A percentile compares a stretch with the other conserved stretches of the same genome.
Evolutionary conservation across 2,888 invertebrate species (phyloP).

Genomic region (Drosophila cyrtoloma): DNA sequence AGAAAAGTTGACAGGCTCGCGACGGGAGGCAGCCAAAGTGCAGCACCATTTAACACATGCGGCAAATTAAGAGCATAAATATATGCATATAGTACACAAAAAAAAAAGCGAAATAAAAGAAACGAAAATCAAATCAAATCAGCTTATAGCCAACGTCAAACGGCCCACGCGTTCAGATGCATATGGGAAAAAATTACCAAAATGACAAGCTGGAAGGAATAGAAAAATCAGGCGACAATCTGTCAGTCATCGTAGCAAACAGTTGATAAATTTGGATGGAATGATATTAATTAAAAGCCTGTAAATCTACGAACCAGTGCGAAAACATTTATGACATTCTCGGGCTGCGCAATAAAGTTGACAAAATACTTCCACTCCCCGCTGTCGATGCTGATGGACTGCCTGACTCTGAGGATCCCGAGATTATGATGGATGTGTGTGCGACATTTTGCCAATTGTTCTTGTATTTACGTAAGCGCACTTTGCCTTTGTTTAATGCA

Average conservation of each 20-base stretch:
- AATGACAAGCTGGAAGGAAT: slow-evolving; percentile 34
- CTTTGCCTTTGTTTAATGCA: slow-evolving; percentile 44
- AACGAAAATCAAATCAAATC: slow-evolving; percentile 31
- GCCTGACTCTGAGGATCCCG: slow-evolving; percentile 28
- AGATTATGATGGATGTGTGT: slow-evolving; percentile 69
- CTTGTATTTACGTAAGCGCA: slow-evolving; percentile 10
- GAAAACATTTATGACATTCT: slow-evolving; percentile 48
- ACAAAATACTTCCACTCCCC: slow-evolving; percentile 26
- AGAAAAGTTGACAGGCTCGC: slow-evolving; percentile 53
- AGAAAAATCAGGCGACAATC: slow-evolving; percentile 38
- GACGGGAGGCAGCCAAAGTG: slow-evolving; percentile 59
- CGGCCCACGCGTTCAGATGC: slow-evolving; percentile 42
- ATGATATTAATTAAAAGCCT: slow-evolving; percentile 79
- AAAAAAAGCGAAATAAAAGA: slow-evolving; percentile 8
- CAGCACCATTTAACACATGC: slow-evolving; percentile 73
- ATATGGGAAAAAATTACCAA: slow-evolving; percentile 17
- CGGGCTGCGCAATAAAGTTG: slow-evolving; percentile 60
- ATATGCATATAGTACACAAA: slow-evolving; percentile 17
- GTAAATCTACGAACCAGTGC: slow-evolving; percentile 63
- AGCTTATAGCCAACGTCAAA: slow-evolving; percentile 36
- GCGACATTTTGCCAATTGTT: slow-evolving; percentile 69
- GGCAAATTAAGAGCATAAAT: slow-evolving; percentile 72
- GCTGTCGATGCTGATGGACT: background rate
- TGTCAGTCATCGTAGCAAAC: slow-evolving; percentile 36
- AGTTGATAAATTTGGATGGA: slow-evolving; percentile 66